Evolutionary conservation across 2,113 vertebrate species (phyloP).

Genomic region (Crocuta crocuta): DNA sequence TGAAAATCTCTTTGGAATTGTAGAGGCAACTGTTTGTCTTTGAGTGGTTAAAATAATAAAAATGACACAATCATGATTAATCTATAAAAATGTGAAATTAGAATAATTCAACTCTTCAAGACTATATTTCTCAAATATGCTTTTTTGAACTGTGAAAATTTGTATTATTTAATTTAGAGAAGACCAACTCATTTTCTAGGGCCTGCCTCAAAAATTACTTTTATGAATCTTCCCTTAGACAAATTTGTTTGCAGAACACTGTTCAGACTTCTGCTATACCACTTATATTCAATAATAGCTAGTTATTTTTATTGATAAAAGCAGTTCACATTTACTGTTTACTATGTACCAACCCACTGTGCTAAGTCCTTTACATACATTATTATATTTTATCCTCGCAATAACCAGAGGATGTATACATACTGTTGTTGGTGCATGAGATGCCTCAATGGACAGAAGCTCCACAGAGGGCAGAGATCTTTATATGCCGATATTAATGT

Average conservation of each 20-base stretch:
- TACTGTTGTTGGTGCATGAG: not conserved
- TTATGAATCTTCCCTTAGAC: not conserved
- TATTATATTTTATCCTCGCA: not conserved
- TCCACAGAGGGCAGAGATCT: not conserved
- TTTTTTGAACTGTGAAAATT: slow-evolving; percentile 6
- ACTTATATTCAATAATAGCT: not conserved
- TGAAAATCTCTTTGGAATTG: slow-evolving; percentile 40
- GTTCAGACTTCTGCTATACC: not conserved
- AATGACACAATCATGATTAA: not conserved
- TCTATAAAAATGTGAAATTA: slow-evolving; percentile 35
- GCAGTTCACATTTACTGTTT: not conserved
- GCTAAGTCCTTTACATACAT: not conserved
- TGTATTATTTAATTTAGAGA: not conserved
- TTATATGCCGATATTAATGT: not conserved
- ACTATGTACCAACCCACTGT: not conserved
- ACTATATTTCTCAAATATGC: not conserved
- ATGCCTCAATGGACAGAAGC: not conserved
- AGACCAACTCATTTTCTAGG: slow-evolving; percentile 5
- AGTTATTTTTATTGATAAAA: not conserved
- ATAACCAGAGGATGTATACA: not conserved
- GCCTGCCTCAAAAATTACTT: not conserved
- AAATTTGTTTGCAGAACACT: not conserved
- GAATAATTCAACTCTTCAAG: not conserved
- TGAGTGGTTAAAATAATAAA: slow-evolving; percentile 35
- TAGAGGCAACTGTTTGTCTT: not conserved